Evolutionary conservation across 2,888 invertebrate species (phyloP), one percentile per base, ranked within the genome.

Genomic region (Altica lythri): DNA sequence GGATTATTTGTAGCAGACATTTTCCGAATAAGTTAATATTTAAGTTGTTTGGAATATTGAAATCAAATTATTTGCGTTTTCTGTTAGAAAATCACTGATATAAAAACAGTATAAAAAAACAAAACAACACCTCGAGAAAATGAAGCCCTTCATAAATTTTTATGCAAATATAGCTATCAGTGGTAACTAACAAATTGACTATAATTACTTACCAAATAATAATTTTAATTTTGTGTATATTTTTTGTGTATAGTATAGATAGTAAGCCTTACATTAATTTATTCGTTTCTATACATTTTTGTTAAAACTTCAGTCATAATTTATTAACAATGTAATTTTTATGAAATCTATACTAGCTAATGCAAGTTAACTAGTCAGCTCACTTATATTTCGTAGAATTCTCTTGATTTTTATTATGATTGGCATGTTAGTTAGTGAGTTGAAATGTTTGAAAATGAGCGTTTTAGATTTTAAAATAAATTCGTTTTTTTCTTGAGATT

Each of bases 1-100:
- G 19, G 10, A 37, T 10, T 10, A 16, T 18, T 40, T 32, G 19
- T 51, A 40, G 47, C 51, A 48, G 45, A 51, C 45, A 43, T 59
- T 62, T n/a, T 63, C 60, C 61, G 59, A 62, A 59, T 60, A 47
- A 62, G 60, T 63, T 65, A 61, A 65, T 60, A 65, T 63, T 65
- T 63, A 63, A 59, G 52, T 62, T 64, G 49, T 62, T 64, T 61
- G 62, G 61, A 48, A 51, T 45, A 48, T 53, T 49, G 34, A 43
- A 53, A 47, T 51, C 53, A n/a, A n/a, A 35, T 52, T 40, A 44
- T 59, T 49, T 57, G 54, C n/a, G 51, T 42, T 54, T 55, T 54
- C 60, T 44, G 51, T 29, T n/a, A 29, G 29, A 29, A 10, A 40
- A 40, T 12, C 22, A 25, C 22, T 16, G 40, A 25, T 40, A 25